A percentile compares a stretch with the other conserved stretches of the same genome.
These are phyloP conservation scores for Lytechinus variegatus DNA, from an alignment of 35 echinoderm and acorn worm genomes.

Conservation along the genomic window DNA sequence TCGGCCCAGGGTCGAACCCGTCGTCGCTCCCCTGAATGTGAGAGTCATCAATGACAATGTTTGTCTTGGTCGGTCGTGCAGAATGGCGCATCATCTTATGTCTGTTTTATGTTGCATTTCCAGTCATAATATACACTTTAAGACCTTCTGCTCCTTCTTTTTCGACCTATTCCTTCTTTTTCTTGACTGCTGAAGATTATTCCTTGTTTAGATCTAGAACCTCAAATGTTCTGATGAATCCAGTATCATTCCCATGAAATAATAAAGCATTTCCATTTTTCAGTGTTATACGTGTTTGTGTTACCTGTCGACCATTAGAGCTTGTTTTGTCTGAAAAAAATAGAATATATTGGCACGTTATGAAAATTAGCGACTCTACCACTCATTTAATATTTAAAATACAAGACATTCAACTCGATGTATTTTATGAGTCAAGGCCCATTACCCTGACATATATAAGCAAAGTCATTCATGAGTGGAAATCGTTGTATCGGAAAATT, in stretches of 20 bases:
- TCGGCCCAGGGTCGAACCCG: not conserved
- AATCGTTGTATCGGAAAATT: too few species aligned
- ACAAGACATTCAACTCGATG: too few species aligned
- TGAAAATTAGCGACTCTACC: not conserved
- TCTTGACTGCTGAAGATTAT: not conserved
- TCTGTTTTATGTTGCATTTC: not conserved
- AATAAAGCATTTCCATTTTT: not conserved
- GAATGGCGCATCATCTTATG: constrained; percentile 31
- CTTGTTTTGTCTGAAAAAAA: not conserved
- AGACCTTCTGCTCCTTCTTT: too few species aligned
- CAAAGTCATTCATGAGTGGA: too few species aligned
- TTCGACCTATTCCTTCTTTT: too few species aligned
- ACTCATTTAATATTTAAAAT: too few species aligned
- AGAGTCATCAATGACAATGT: not conserved
- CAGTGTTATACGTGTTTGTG: not conserved
- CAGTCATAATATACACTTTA: not conserved
- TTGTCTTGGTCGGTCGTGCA: not conserved
- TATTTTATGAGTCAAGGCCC: too few species aligned
- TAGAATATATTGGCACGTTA: not conserved
- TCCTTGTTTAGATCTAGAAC: not conserved
- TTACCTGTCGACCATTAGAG: not conserved
- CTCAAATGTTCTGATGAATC: not conserved
- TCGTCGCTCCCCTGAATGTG: not conserved
- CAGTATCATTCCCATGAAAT: not conserved
- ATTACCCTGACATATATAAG: too few species aligned